Percentiles rank a stretch among this genome's conserved stretches.
phyloP scores from a whole-genome alignment of 2,797 vertebrate species.

The Phaenicophaeus curvirostris region DNA sequence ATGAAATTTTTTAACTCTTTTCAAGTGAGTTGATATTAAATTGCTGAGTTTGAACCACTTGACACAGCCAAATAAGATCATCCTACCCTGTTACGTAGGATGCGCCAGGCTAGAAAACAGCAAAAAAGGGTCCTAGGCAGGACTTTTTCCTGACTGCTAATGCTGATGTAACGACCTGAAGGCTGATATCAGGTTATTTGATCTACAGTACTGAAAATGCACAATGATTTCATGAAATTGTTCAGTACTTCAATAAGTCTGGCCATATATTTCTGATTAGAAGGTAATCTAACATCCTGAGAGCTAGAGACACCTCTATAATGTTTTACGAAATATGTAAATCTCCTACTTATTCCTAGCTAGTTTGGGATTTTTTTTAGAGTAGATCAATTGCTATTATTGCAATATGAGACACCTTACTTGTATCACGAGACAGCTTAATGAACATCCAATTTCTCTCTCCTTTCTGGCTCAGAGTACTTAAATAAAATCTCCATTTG shows the following conservation, averaged over 20 bases:
- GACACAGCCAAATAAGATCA: not conserved
- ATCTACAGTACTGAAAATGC: not conserved
- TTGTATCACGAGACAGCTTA: not conserved
- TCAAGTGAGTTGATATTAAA: not conserved
- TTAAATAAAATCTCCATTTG: not conserved
- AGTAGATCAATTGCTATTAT: not conserved
- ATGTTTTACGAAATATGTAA: not conserved
- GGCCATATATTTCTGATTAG: not conserved
- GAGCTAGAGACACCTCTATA: not conserved
- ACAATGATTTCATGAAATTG: not conserved
- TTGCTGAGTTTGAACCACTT: not conserved
- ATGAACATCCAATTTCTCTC: not conserved
- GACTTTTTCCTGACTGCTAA: not conserved
- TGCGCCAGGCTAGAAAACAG: not conserved
- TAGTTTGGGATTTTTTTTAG: not conserved
- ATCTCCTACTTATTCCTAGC: not conserved
- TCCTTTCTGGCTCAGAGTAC: not conserved
- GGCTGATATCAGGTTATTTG: not conserved
- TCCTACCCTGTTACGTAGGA: fast-evolving
- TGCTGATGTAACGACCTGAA: not conserved
- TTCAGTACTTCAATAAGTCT: not conserved
- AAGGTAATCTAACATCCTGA: not conserved
- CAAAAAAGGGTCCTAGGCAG: fast-evolving
- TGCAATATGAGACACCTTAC: not conserved
- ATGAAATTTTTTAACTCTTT: not conserved